phyloP scores from a whole-genome alignment of 2,888 invertebrate genomes.

The Meiosimyza decipiens region DNA sequence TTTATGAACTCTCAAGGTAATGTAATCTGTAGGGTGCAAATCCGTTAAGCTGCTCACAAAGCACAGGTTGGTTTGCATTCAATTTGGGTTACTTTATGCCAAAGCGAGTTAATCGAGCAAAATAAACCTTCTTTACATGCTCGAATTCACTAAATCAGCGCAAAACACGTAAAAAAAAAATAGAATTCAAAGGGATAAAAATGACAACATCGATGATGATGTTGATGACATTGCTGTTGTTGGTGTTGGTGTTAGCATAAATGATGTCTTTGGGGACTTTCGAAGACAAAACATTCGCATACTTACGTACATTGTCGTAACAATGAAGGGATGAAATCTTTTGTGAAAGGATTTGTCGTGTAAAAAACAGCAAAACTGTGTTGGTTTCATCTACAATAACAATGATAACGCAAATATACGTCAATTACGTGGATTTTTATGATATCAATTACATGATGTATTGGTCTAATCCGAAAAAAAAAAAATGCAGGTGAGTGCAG shows the following conservation, averaged over 20 bases:
- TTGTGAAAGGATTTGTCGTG: slow-evolving; percentile 55
- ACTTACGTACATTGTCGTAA: not conserved
- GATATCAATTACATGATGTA: too few species aligned
- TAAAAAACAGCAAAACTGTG: not conserved
- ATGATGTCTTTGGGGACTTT: slow-evolving; percentile 50
- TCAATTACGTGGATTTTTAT: too few species aligned
- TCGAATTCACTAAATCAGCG: slow-evolving; percentile 59
- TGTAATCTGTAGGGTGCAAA: not conserved
- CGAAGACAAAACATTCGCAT: slow-evolving; percentile 27
- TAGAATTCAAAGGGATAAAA: slow-evolving; percentile 31
- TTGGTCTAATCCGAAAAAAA: too few species aligned
- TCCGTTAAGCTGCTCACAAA: slow-evolving; percentile 28
- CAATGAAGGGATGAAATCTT: slow-evolving; percentile 41
- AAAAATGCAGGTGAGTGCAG: too few species aligned
- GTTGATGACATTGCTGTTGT: not conserved
- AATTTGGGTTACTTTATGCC: slow-evolving; percentile 29
- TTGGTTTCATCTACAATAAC: not conserved
- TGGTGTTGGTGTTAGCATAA: not conserved
- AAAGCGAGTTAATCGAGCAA: slow-evolving; percentile 64
- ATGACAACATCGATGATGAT: slow-evolving; percentile 5
- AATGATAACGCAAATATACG: too few species aligned
- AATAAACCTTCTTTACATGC: slow-evolving; percentile 63
- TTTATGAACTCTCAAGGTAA: too few species aligned
- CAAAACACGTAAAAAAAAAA: slow-evolving; percentile 49
- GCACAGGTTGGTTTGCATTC: slow-evolving; percentile 16